Conservation (phyloP, 2,113 vertebrate species). For the Sarotherodon lohbergeri region DNA sequence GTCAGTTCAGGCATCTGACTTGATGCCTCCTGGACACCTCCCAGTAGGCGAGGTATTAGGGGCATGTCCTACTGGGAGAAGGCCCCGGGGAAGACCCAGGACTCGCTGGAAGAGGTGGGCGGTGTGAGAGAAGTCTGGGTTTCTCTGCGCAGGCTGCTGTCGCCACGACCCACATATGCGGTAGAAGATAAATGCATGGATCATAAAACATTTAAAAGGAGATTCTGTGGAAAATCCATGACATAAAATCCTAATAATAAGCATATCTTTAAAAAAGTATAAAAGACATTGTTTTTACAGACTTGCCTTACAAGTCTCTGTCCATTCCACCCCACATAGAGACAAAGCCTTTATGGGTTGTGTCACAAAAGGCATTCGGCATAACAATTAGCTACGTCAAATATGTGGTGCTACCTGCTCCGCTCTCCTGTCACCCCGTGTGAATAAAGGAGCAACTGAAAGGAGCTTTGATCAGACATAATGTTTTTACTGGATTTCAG, state of each 20-base stretch:
- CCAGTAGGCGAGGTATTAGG: not conserved
- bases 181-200: not conserved
- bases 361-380: not conserved
- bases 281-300: fast-evolving
- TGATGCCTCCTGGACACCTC: not conserved
- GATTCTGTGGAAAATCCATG: fast-evolving
- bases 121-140: not conserved
- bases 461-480: not conserved
- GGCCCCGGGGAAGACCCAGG: not conserved
- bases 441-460: not conserved
- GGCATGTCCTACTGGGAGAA: not conserved
- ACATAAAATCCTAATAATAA: not conserved
- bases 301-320: not conserved
- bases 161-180: fast-evolving
- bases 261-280: not conserved
- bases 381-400: not conserved
- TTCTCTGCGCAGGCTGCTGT: not conserved
- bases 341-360: not conserved
- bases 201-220: not conserved
- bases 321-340: not conserved
- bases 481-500: not conserved
- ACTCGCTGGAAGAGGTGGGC: not conserved
- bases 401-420: not conserved
- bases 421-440: not conserved
- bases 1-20: not conserved